These are phyloP conservation scores for Apis cerana DNA, from an alignment of 1,140 invertebrate species.

Conservation along the genomic window DNA sequence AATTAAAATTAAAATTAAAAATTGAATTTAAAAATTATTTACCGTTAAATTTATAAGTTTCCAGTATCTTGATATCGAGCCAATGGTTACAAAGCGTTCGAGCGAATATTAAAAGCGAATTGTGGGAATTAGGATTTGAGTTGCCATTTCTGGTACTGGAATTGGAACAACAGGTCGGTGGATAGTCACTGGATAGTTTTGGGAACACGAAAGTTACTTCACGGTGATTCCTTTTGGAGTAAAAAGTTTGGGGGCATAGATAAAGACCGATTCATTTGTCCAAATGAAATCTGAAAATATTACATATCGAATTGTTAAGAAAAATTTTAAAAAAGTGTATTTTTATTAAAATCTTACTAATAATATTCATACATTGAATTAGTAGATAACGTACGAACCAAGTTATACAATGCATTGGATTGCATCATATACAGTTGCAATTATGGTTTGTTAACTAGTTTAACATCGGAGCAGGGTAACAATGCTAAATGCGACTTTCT, in stretches of 20 bases:
- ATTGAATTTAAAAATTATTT: neutral
- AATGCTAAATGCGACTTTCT: constrained; percentile 40
- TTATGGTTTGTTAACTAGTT: constrained; percentile 18
- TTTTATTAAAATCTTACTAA: neutral
- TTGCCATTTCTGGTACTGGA: constrained; percentile 9
- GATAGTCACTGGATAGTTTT: constrained; percentile 22
- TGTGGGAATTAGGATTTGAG: neutral
- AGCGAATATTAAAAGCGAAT: neutral
- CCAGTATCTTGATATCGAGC: neutral
- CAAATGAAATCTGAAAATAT: neutral
- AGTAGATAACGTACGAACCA: neutral
- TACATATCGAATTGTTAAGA: neutral
- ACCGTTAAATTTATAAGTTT: neutral
- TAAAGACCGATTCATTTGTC: constrained; percentile 2
- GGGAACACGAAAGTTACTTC: constrained; percentile 13
- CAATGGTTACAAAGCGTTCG: neutral
- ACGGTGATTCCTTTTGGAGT: neutral
- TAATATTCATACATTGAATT: neutral
- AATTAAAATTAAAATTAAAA: neutral
- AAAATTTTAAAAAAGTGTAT: neutral
- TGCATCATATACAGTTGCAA: constrained; percentile 21
- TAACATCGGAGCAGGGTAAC: constrained; percentile 9
- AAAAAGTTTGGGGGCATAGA: neutral
- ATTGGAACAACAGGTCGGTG: constrained; percentile 38
- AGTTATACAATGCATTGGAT: constrained; percentile 25